Evolutionary conservation across 2,797 vertebrate species (phyloP), one percentile per base, ranked within the genome.

Genomic region (Myotis vivesi): DNA sequence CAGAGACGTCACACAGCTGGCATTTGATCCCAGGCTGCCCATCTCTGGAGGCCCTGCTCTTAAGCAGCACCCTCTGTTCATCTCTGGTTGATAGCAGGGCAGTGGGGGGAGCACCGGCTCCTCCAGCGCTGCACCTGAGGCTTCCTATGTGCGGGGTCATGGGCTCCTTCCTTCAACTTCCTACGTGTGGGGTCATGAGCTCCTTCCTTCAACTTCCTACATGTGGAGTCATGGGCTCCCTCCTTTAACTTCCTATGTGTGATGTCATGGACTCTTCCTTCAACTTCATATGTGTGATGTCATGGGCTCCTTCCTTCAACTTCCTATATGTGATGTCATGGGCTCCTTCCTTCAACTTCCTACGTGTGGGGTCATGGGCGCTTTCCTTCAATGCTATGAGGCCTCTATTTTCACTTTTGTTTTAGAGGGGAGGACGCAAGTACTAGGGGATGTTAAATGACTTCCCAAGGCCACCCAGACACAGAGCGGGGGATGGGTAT

Each of bases 381-480:
- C 36, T 53, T 57, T 33, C 51, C 28, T 59, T 62, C 44, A 66
- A 3, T 55, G 25, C 5, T 19, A 12, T 25, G 9, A 66, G 51
- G 15, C 11, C 8, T 55, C 10, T 10, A 8, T 46, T 59, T 57
- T 59, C 20, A 76, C 13, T 38, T 76, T 22, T 19, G 23, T 44
- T 71, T 76, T 73, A 72, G 5, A 91, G 57, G 44, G 25, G 15
- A 79, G 68, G 41, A 41, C 64, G 23, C 8, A 22, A 38, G 62
- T 38, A 51, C 30, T 19, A 15, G 23, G 55, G 16, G 16, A 66
- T 57, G 15, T 68, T 62, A 41, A 91, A 46, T 38, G 33, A 76
- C 62, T 91, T 51, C 20, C 23, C 83, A 68, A 59, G 53, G 38
- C 72, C 66, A 94, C 64, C 19, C 13, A 81, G 49, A 28, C 62